Percentiles rank a stretch among this genome's conserved stretches.
These are phyloP conservation scores for Ophiothrix spiculata DNA, from an alignment of 35 echinoderm and acorn worm species.

Conservation along the genomic window DNA sequence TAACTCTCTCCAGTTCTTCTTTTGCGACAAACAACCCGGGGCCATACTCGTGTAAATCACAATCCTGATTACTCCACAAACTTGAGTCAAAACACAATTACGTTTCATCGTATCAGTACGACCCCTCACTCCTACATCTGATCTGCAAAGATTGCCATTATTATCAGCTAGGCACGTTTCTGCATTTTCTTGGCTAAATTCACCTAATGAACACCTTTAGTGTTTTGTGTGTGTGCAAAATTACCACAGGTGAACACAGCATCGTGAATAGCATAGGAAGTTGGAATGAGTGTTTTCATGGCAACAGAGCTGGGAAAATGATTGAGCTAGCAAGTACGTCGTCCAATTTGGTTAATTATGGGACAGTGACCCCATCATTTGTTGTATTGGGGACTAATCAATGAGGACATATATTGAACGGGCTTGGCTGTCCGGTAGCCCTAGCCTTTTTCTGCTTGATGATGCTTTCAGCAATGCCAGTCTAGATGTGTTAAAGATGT, in stretches of 20 bases:
- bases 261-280: not conserved
- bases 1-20: too few species aligned
- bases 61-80: too few species aligned
- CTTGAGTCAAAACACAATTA: too few species aligned
- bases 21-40: too few species aligned
- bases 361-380: not conserved
- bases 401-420: not conserved
- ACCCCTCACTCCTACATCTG: not conserved
- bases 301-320: not conserved
- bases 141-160: not conserved
- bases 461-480: not conserved
- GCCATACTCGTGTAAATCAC: too few species aligned
- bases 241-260: too few species aligned
- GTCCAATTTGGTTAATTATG: slow-evolving; percentile 7
- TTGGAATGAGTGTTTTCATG: not conserved
- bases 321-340: not conserved
- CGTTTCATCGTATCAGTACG: too few species aligned
- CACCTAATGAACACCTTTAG: not conserved
- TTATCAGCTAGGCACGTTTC: not conserved
- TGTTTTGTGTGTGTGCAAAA: too few species aligned
- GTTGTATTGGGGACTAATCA: not conserved
- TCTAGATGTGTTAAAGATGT: not conserved
- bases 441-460: not conserved
- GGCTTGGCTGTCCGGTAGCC: not conserved
- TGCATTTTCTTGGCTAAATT: not conserved